Base-by-base conservation (phyloP, 1,140 invertebrate species). In the Drosophila hydei region DNA sequence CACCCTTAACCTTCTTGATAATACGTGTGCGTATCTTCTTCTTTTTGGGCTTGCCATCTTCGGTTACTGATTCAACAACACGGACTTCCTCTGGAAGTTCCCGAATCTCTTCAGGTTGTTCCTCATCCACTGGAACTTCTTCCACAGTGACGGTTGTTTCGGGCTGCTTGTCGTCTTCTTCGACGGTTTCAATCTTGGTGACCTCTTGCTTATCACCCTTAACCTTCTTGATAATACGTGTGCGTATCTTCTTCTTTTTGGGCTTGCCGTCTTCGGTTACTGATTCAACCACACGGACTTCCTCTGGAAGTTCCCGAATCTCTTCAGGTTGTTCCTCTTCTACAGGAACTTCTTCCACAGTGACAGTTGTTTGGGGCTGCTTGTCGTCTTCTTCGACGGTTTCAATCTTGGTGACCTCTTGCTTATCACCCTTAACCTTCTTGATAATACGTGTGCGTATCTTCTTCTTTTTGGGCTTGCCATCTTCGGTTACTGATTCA, bases 1-100 rank as follows among this genome's bases (percentile, higher is more conserved):
- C 40, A 19, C 40, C 40, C 40, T 19, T 43, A 18, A 43, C 18
- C 40, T 43, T 43, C 18, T 43, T 43, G 40, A 43, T 43, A 43
- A 43, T 16, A 12, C 40, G 40, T 9, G 40, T 43, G 40, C 40
- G 40, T 3, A 43, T 43, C 40, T 43, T 43, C 40, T 43, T 43
- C 18, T 43, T 43, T 8, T 43, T 43, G 0, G 40, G 40, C 40
- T 43, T 43, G 40, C 40, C 40, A 16, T 43, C 40, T 43, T 43
- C 40, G 40, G 40, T 18, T 9, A 43, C 8, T 18, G 40, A 18
- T 19, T 43, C 40, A 43, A 43, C 18, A 4, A 43, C 40, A 43
- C 40, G 16, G 9, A 43, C 40, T 6, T 43, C 40, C 2, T 43
- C 40, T 9, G 40, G 40, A 43, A 43, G 40, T 7, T 43, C 40